Evolutionary conservation across 1,140 invertebrate genomes (phyloP), one percentile per base, ranked within the genome.

Genomic region (Zophobas morio): DNA sequence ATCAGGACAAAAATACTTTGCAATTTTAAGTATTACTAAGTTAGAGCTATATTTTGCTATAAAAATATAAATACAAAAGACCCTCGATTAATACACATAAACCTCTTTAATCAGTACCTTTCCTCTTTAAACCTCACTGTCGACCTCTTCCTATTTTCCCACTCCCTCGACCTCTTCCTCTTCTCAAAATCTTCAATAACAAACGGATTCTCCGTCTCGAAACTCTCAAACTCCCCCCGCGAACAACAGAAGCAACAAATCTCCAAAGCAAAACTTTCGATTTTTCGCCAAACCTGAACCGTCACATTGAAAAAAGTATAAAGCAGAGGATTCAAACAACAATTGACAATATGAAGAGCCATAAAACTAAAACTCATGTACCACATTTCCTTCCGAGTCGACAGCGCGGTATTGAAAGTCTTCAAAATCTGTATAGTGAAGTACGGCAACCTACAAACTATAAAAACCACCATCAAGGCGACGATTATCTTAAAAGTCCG

Each of bases 251-350:
- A 84, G 56, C 82, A 86, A n/a, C 81, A 82, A 20, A 84, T 81
- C 57, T 82, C 78, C 5, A 70, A 81, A 6, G 81, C 42, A 46
- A 83, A 81, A 54, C 80, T 80, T 8, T 74, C 71, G 20, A 20
- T 76, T 47, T 81, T 74, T 5, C 39, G 74, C 2, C 78, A 77
- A 36, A 79, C 56, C 1, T 75, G 70, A 35, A 90, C 82, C 2
- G 89, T 88, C 72, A 88, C 85, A 33, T 88, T 86, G 1, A 90
- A 81, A 79, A 89, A 91, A 0, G 88, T 88, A 74, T 90, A 91
- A 1, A 91, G 82, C 36, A 90, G 86, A 0, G 90, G 90, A 86
- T 91, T 89, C 2, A 90, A 39, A 0, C 86, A 86, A 35, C 88
- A 88, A 60, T 88, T 90, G 1, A 88, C 49, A 5, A 90, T 78